Conservation (phyloP, 1,140 invertebrate species). For the Pogonomyrmex barbatus region DNA sequence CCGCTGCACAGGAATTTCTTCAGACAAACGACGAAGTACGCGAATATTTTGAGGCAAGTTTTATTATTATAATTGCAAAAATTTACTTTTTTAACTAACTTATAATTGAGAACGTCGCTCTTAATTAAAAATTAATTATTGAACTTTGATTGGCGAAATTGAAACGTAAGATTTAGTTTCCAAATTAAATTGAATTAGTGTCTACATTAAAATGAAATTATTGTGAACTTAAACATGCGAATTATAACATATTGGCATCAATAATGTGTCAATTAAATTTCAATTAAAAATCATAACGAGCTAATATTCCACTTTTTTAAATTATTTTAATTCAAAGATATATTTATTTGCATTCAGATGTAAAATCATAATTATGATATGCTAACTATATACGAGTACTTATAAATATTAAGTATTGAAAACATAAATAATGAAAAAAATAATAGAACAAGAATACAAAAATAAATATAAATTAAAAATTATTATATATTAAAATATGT, state of each 20-base stretch:
- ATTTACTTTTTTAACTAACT: conserved; percentile 9
- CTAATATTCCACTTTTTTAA: neutral
- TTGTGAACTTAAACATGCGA: neutral
- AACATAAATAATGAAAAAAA: neutral
- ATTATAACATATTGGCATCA: neutral
- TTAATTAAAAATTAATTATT: conserved; percentile 18
- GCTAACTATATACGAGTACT: neutral
- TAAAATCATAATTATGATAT: neutral
- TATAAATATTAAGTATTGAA: neutral
- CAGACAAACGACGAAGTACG: conserved; percentile 89
- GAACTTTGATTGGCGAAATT: neutral
- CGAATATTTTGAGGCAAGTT: conserved; percentile 93
- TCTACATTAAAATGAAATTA: neutral
- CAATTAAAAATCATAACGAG: neutral
- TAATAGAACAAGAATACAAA: neutral
- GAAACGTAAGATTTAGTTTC: neutral
- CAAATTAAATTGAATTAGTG: conserved; percentile 17
- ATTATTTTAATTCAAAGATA: conserved; percentile 1
- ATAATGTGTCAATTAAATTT: neutral
- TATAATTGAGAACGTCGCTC: neutral
- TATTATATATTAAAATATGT: neutral
- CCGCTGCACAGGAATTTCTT: conserved; percentile 93
- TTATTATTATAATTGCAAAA: conserved; percentile 1
- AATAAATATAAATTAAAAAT: conserved; percentile 10
- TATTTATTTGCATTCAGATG: neutral